phyloP scores from a whole-genome alignment of 2,797 vertebrate species.

The Erpetoichthys calabaricus region DNA sequence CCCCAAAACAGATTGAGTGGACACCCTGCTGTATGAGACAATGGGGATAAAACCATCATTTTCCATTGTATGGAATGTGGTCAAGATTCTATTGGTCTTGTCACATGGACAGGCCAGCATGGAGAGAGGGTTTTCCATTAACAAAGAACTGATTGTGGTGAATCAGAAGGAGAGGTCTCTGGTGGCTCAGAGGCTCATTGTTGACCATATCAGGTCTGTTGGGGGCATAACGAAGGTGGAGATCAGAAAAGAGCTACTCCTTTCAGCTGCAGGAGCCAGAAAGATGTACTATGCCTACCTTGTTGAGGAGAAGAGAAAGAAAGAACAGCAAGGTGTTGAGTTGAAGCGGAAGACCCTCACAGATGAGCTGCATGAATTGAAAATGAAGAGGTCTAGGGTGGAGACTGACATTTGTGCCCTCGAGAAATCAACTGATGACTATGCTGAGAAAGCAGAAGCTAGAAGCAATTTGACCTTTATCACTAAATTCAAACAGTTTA shows the following conservation, averaged over 20 bases:
- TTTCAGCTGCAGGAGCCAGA: conserved; percentile 13
- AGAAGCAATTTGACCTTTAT: no score
- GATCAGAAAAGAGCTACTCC: conserved; percentile 15
- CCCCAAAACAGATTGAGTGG: no score
- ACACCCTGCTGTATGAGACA: no score
- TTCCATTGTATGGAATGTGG: conserved; percentile 12
- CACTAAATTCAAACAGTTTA: no score
- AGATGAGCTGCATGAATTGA: no score
- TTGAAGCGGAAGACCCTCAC: conserved; percentile 10
- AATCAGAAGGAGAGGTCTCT: conserved; percentile 14
- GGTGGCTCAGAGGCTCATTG: conserved; percentile 15
- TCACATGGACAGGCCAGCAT: conserved; percentile 17
- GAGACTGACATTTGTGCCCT: no score
- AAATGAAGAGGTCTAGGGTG: no score
- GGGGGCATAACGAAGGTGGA: conserved; percentile 14
- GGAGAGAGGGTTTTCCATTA: conserved; percentile 14
- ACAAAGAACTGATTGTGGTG: conserved; percentile 15
- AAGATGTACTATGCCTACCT: conserved; percentile 13
- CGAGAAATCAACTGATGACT: no score
- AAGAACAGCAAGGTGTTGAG: conserved; percentile 8
- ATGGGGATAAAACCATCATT: conserved; percentile 10
- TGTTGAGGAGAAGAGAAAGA: conserved; percentile 15
- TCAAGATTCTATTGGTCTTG: conserved; percentile 14
- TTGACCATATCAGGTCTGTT: conserved; percentile 16
- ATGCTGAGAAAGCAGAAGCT: no score